Evolutionary conservation across 30 jellyfish, hydroid and myxozoan species (phyloP), one percentile per base, ranked within the genome.

Genomic region (Aurelia sp.): DNA sequence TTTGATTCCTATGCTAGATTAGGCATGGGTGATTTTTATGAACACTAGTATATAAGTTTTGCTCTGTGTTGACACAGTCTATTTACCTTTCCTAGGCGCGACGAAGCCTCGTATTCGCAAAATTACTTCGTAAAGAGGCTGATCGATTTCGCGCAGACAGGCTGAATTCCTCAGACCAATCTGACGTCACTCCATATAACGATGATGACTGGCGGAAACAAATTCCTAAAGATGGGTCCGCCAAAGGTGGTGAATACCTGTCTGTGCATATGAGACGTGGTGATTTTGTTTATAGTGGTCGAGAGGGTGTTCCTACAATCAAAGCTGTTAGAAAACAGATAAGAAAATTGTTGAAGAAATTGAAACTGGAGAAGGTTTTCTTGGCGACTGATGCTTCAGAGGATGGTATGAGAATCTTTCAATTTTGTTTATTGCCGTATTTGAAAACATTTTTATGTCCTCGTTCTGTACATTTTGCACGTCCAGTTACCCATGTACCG

Each of bases 31-130:
- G 51, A 40, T 40, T 40, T 40, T 40, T 7, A 40, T 40, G 11
- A 40, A 40, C 3, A 40, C 51, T 7, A 40, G 51, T 0, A 40
- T 40, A 40, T 40, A 40, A 40, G 51, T 1, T 40, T 8, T 40
- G 3, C 0, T 44, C 55, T 44, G 16, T 44, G 55, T 44, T 44
- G 55, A 44, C 55, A 4, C 55, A 44, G 55, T 44, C 55, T 44
- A 44, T 44, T 6, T 44, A 7, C 8, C 10, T 13, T 44, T 13
- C 6, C 17, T 57, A 93, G 98, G 96, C 98, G 11, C 76, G 98
- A 57, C 89, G 98, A 68, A 93, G 98, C 63, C 81, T 93, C 21
- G 98, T 93, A 44, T 93, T 93, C 78, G 98, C 98, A 5, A 76
- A 88, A 62, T 91, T 82, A 9, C 77, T 93, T 27, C 96, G 98